Conservation (phyloP, 1,140 invertebrate species). For the Delia radicum region DNA sequence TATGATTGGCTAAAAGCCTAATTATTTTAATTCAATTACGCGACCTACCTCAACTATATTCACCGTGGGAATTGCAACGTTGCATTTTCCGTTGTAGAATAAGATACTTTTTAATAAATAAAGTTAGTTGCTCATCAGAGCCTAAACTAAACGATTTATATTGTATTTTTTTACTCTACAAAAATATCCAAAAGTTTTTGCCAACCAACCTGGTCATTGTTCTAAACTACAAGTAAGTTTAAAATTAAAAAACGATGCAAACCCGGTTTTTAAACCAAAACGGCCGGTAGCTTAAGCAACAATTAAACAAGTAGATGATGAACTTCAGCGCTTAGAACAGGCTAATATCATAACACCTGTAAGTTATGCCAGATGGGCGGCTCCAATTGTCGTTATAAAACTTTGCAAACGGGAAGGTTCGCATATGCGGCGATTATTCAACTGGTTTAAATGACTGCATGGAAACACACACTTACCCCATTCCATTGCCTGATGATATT, state of each 20-base stretch:
- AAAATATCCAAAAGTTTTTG: constrained; percentile 8
- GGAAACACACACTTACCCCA: constrained; percentile 16
- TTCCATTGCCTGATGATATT: constrained; percentile 20
- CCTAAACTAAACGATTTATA: no score
- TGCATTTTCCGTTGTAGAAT: no score
- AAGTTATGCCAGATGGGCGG: constrained; percentile 48
- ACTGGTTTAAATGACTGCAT: constrained; percentile 12
- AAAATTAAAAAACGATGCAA: background rate
- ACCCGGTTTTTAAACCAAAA: background rate
- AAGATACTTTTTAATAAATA: no score
- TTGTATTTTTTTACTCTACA: no score
- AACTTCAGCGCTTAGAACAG: constrained; percentile 4
- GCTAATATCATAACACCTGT: constrained; percentile 28
- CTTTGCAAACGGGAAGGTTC: no score
- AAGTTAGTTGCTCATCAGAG: no score
- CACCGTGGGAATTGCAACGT: no score
- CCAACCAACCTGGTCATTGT: background rate
- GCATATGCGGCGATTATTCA: constrained; percentile 38
- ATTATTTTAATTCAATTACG: no score
- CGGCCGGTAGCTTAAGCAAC: constrained; percentile 10
- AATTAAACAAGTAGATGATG: background rate
- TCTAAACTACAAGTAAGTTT: background rate
- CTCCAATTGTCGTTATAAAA: constrained; percentile 51
- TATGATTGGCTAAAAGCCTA: no score
- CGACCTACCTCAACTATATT: no score